Percentiles rank a stretch among this genome's conserved stretches.
Evolutionary conservation across 2,113 vertebrate genomes (phyloP).

Genomic region (Micronycteris hirsuta): DNA sequence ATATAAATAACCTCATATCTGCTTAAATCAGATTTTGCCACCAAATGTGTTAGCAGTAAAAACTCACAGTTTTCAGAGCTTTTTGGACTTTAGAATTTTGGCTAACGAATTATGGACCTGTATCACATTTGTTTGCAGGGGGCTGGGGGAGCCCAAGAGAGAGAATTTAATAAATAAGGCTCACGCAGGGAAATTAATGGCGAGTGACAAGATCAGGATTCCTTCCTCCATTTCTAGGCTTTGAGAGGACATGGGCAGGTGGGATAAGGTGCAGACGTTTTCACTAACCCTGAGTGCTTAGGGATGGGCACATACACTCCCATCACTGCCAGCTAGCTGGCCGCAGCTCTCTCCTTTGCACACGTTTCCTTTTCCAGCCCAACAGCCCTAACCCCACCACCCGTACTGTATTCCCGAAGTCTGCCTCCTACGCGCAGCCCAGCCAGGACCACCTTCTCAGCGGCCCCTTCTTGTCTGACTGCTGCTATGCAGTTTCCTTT

Average conservation of each 20-base stretch:
- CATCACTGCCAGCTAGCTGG: no score
- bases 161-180: neutral
- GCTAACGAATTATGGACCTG: neutral
- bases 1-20: neutral
- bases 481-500: neutral
- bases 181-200: neutral
- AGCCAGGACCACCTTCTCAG: neutral
- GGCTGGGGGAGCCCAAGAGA: neutral
- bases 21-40: neutral
- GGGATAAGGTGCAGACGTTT: fast-evolving
- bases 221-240: neutral
- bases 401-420: neutral
- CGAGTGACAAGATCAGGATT: neutral
- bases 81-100: neutral
- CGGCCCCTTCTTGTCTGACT: neutral
- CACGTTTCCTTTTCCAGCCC: neutral
- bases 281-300: fast-evolving
- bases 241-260: neutral
- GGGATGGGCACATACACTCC: neutral
- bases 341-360: neutral
- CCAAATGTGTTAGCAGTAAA: neutral
- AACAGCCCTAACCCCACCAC: fast-evolving
- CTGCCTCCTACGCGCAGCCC: neutral
- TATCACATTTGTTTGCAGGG: neutral
- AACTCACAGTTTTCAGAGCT: neutral